Base-by-base conservation (phyloP, 35 echinoderm and acorn worm genomes). In the Apostichopus japonicus region DNA sequence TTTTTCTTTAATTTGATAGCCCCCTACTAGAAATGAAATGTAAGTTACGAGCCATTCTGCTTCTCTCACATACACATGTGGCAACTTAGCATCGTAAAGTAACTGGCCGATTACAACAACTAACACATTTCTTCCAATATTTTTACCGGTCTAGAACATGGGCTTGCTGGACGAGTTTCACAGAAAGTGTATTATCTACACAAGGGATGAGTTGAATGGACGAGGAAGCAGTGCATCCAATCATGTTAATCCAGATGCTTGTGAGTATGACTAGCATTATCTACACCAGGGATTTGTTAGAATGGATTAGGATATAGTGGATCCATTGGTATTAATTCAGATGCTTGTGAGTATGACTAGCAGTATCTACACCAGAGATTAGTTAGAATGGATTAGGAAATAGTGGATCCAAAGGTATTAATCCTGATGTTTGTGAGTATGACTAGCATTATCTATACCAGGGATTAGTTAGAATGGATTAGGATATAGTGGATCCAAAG, bases 141-240 rank as follows among this genome's bases (percentile, higher is more conserved):
- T 93, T 15, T 72, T 72, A 75, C 24, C 56, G 3, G 53, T 81
- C 81, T 16, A 99, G 97, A 78, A 83, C 15, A 95, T 96, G 65
- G 95, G 97, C 58, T 92, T 99, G 19, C 73, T 92, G 11, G 97
- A 99, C 65, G 95, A 96, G 51, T 99, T 99, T 24, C 95, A 95
- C 27, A 84, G 94, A 25, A 90, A 96, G 77, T 99, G 97, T 79
- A 94, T 99, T 22, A 88, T 99, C 33, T 91, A 93, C 24, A 96
- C 97, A 8, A 79, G 95, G 16, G 93, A 99, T 80, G 97, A 99
- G 58, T 67, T 99, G 79, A 78, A 82, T 51, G 13, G 6, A n/a
- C 11, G 86, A 15, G 86, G 91, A 87, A 24, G 16, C 8, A 23
- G 53, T 27, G 22, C 7, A 52, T 14, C 15, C 25, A 54, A 33